These are phyloP conservation scores for Diachasmimorpha longicaudata DNA, from an alignment of 1,140 invertebrate genomes.

Conservation along the genomic window DNA sequence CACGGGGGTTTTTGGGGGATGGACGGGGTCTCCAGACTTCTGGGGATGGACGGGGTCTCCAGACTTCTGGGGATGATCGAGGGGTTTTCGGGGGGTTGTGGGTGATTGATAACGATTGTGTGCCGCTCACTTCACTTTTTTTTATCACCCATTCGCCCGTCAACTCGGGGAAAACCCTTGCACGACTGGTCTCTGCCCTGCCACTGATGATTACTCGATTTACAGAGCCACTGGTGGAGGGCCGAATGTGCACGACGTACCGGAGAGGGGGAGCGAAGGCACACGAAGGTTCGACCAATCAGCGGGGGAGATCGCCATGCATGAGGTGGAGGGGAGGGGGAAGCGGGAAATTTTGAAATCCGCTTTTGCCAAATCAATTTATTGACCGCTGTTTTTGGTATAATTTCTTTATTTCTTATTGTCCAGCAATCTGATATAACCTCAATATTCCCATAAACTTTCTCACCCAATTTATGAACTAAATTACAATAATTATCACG, in stretches of 20 bases:
- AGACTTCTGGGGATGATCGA: neutral
- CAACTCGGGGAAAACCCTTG: neutral
- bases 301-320: neutral
- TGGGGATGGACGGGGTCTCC: neutral
- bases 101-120: neutral
- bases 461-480: neutral
- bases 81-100: neutral
- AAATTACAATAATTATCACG: constrained; percentile 9
- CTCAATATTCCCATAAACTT: neutral
- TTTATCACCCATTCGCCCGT: constrained; percentile 13
- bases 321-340: too few relatives aligned
- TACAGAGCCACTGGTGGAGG: neutral
- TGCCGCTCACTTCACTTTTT: constrained; percentile 2
- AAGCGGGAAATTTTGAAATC: neutral
- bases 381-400: neutral
- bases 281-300: neutral
- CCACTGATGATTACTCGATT: neutral
- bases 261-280: neutral
- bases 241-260: neutral
- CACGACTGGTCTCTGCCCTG: constrained; percentile 8
- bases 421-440: constrained; percentile 8
- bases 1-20: too few relatives aligned
- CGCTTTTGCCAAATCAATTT: too few relatives aligned
- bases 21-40: too few relatives aligned
- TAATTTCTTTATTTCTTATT: neutral